Conservation (phyloP, 92 coral and sea anemone genomes). For the Palythoa grandis region DNA sequence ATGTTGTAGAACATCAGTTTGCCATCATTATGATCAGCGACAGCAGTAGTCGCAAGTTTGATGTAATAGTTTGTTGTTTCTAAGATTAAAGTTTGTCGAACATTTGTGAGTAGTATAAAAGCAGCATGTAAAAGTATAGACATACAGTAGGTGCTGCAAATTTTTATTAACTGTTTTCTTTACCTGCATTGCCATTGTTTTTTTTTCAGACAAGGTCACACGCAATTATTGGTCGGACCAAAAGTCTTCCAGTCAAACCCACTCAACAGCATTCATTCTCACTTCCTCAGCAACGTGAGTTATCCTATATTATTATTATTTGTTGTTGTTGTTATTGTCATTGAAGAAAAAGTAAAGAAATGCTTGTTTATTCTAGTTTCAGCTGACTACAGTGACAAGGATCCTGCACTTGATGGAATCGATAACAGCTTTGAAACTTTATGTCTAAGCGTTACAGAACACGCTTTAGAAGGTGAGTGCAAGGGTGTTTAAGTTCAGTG, state of each 20-base stretch:
- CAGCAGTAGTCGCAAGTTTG: too few relatives aligned
- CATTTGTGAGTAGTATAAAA: too few relatives aligned
- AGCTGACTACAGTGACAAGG: slow-evolving; percentile 65
- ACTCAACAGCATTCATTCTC: slow-evolving; percentile 68
- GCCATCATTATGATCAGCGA: too few relatives aligned
- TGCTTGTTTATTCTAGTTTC: slow-evolving; percentile 63
- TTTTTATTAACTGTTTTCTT: not conserved
- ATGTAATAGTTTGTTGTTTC: too few relatives aligned
- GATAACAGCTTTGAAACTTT: slow-evolving; percentile 95
- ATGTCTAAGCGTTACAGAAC: slow-evolving; percentile 93
- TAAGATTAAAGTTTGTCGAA: too few relatives aligned
- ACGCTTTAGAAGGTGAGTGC: slow-evolving; percentile 92
- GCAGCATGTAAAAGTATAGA: too few relatives aligned
- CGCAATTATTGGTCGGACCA: slow-evolving; percentile 97
- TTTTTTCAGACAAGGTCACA: slow-evolving; percentile 84
- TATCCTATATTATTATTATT: not conserved
- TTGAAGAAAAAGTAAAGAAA: not conserved
- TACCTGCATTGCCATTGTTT: not conserved
- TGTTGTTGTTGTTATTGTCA: too few relatives aligned
- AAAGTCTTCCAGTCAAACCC: slow-evolving; percentile 87
- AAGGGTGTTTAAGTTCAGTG: too few relatives aligned
- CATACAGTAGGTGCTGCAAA: not conserved
- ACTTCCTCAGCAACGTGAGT: slow-evolving; percentile 91
- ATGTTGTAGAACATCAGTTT: too few relatives aligned
- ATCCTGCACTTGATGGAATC: slow-evolving; percentile 67